Percentiles rank a stretch among this genome's conserved stretches.
phyloP scores from a whole-genome alignment of 2,113 vertebrate species.

The Platichthys stellatus region DNA sequence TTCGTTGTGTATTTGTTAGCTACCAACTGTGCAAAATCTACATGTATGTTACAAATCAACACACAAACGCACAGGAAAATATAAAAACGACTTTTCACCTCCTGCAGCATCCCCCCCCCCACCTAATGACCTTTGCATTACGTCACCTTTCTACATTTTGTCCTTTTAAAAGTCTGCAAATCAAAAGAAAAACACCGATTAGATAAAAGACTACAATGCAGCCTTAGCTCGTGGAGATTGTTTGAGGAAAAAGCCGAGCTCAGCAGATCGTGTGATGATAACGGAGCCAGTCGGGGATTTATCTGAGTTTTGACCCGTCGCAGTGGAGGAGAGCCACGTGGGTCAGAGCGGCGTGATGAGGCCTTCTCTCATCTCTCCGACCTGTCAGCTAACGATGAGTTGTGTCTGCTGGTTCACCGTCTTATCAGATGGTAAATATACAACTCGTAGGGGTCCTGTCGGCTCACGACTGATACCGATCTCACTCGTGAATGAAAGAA shows the following conservation, averaged over 20 bases:
- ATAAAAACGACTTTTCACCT: too few species aligned
- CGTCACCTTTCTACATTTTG: neutral
- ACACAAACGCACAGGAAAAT: too few species aligned
- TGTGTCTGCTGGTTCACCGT: slow-evolving; percentile 6
- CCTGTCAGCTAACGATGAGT: slow-evolving; percentile 1
- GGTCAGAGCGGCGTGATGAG: slow-evolving; percentile 13
- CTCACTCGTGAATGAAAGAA: neutral
- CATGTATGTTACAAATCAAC: too few species aligned
- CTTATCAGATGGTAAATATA: slow-evolving; percentile 3
- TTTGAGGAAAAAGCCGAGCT: neutral
- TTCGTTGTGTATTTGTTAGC: too few species aligned
- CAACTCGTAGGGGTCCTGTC: neutral
- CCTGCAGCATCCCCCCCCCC: neutral
- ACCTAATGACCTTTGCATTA: neutral
- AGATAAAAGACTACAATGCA: slow-evolving; percentile 3
- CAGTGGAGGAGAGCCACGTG: neutral
- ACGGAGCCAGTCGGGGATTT: neutral
- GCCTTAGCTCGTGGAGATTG: neutral
- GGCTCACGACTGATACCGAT: neutral
- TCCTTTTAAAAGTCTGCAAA: slow-evolving; percentile 16
- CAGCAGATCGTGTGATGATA: neutral
- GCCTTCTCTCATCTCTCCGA: neutral
- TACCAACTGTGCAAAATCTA: too few species aligned
- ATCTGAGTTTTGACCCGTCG: slow-evolving; percentile 25
- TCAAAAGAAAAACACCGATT: neutral